phyloP scores from a whole-genome alignment of 2,888 invertebrate genomes.

The Agrotis puta region DNA sequence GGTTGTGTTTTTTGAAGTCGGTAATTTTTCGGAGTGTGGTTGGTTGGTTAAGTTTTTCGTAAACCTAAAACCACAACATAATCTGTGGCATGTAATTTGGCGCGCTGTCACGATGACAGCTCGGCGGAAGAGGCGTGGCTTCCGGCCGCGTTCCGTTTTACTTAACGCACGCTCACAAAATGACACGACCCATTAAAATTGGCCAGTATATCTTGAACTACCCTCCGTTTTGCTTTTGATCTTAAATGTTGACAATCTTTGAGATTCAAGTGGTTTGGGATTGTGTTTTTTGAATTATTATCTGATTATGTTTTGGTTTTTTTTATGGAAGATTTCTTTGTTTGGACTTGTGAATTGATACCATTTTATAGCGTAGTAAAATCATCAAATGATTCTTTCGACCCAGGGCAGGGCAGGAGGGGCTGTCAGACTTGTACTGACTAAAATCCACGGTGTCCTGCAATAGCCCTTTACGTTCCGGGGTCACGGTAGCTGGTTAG shows the following conservation, averaged over 20 bases:
- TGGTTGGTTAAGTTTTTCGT: conserved; percentile 21
- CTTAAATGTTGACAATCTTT: conserved; percentile 64
- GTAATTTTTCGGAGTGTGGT: no score
- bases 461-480: no score
- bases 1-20: no score
- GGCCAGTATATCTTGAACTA: conserved; percentile 64
- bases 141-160: conserved; percentile 84
- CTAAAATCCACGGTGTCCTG: no score
- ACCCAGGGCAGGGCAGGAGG: no score
- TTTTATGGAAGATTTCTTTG: conserved; percentile 8
- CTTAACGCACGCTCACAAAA: conserved; percentile 74
- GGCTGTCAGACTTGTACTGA: no score
- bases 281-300: conserved; percentile 40
- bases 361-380: no score
- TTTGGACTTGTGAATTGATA: neutral
- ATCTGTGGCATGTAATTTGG: conserved; percentile 76
- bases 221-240: conserved; percentile 66
- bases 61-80: conserved; percentile 56
- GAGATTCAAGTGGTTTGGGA: conserved; percentile 49
- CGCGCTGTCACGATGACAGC: conserved; percentile 80
- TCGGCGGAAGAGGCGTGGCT: conserved; percentile 86
- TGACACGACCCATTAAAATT: conserved; percentile 71
- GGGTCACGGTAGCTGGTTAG: no score
- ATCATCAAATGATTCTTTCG: no score
- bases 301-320: conserved; percentile 24